Evolutionary conservation across 2,797 vertebrate genomes (phyloP).

Genomic region (Crenuchus spilurus): DNA sequence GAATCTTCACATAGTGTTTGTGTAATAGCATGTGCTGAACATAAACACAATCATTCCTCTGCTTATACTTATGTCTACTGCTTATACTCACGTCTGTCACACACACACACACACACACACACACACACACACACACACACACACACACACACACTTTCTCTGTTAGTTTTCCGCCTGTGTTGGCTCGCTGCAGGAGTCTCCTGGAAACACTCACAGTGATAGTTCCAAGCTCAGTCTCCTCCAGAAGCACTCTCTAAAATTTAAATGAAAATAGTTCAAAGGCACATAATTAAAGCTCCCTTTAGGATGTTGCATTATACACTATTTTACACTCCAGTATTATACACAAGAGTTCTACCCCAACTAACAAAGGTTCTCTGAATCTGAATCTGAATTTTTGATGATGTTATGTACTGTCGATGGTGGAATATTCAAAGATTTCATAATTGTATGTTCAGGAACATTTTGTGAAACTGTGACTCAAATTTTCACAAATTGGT

Average conservation of each 20-base stretch:
- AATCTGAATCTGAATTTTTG: too few species aligned
- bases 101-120: too few species aligned
- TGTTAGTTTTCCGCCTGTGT: constrained; percentile 23
- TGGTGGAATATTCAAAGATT: too few species aligned
- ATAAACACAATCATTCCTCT: neutral
- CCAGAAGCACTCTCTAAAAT: constrained; percentile 2
- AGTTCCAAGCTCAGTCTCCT: constrained; percentile 64
- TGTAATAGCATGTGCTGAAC: constrained; percentile 63
- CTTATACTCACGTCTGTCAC: neutral
- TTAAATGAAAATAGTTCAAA: neutral
- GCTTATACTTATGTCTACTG: neutral
- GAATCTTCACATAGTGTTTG: constrained; percentile 73
- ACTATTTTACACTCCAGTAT: too few species aligned
- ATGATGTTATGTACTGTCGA: too few species aligned
- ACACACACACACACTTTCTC: constrained; percentile 5
- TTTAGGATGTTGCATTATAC: too few species aligned
- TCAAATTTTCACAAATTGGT: too few species aligned
- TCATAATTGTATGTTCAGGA: too few species aligned
- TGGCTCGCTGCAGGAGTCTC: constrained; percentile 31
- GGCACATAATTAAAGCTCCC: too few species aligned
- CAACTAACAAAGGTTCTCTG: too few species aligned
- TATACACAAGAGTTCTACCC: too few species aligned
- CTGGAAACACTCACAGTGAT: constrained; percentile 69
- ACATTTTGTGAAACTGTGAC: too few species aligned
- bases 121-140: constrained; percentile 41